Evolutionary conservation across 2,888 invertebrate species (phyloP).

Genomic region (Nomada flava): DNA sequence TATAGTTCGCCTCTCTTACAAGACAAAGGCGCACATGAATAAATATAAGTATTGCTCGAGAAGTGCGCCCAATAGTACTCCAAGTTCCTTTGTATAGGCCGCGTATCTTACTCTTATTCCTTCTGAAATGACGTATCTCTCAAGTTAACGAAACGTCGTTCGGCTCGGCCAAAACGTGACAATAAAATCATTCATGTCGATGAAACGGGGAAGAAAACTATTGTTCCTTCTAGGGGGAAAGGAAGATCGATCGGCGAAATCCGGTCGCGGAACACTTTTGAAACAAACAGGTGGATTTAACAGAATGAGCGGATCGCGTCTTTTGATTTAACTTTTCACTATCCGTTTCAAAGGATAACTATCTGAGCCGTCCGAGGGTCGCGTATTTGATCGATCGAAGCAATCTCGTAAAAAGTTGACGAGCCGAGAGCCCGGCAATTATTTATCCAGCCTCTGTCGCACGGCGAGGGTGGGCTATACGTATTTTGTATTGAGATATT

Average conservation of each 20-base stretch:
- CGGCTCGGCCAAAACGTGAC: too few relatives aligned
- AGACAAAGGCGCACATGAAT: conserved; percentile 54
- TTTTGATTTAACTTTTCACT: conserved; percentile 55
- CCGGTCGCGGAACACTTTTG: too few relatives aligned
- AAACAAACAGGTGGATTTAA: too few relatives aligned
- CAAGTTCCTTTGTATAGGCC: background rate
- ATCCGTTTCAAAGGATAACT: conserved; percentile 22
- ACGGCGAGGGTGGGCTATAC: background rate
- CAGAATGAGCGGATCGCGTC: conserved; percentile 9
- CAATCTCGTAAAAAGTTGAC: conserved; percentile 54
- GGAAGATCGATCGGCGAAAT: background rate
- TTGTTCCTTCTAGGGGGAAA: too few relatives aligned
- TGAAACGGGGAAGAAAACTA: background rate
- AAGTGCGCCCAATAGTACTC: conserved; percentile 1
- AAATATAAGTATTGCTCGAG: conserved; percentile 16
- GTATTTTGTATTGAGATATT: conserved; percentile 16
- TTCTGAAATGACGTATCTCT: conserved; percentile 4
- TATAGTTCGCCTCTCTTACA: background rate
- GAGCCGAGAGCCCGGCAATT: conserved; percentile 35
- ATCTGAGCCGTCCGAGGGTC: conserved; percentile 9
- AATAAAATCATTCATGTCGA: too few relatives aligned
- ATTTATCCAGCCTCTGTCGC: conserved; percentile 33
- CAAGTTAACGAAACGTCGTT: background rate
- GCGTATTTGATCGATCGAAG: conserved; percentile 35
- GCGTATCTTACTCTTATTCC: background rate